A percentile compares a stretch with the other conserved stretches of the same genome.
phyloP scores from a whole-genome alignment of 2,797 vertebrate genomes.

The Mionectes olivaceus region DNA sequence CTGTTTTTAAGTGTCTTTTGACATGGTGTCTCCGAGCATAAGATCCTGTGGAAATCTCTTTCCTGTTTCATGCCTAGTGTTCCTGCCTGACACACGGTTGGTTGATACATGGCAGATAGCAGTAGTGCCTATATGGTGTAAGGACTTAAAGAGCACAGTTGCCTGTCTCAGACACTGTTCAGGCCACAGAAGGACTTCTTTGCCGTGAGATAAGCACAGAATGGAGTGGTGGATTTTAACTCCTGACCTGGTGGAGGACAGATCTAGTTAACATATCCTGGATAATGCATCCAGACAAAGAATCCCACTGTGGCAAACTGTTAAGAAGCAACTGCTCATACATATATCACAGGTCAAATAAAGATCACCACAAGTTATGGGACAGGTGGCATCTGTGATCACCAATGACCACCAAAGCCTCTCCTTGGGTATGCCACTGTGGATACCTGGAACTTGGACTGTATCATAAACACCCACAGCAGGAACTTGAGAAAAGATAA shows the following conservation, averaged over 20 bases:
- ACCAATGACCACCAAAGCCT: not conserved
- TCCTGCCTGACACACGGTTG: not conserved
- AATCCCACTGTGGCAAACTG: too few relatives aligned
- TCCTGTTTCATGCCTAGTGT: not conserved
- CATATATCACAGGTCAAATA: not conserved
- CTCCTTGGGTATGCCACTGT: not conserved
- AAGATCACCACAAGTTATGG: not conserved
- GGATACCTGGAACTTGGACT: not conserved
- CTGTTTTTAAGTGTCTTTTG: not conserved
- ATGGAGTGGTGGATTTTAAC: not conserved
- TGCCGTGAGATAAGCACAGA: not conserved
- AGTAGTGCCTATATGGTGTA: not conserved
- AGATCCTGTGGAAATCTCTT: not conserved
- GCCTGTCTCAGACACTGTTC: not conserved
- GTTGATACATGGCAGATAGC: not conserved
- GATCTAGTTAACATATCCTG: not conserved
- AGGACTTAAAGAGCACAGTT: not conserved
- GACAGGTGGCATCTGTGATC: accelerated
- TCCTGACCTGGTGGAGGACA: not conserved
- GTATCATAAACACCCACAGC: not conserved
- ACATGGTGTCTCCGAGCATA: not conserved
- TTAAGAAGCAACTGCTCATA: not conserved
- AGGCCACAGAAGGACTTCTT: not conserved
- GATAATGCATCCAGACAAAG: not conserved
- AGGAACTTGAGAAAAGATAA: not conserved